phyloP scores from a whole-genome alignment of 1,140 invertebrate genomes.

The Danaus melanippus region DNA sequence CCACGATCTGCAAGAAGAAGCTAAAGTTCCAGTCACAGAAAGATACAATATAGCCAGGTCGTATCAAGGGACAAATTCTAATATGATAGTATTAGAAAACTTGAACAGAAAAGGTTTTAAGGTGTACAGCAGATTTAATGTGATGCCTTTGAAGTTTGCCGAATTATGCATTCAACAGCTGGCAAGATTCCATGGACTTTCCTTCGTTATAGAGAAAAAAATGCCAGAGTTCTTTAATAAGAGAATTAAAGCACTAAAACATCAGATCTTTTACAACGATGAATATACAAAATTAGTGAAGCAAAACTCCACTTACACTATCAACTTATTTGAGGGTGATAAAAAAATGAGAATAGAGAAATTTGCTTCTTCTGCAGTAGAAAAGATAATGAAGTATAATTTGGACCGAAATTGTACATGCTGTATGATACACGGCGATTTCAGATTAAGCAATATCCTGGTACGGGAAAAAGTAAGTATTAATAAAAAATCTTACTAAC shows the following conservation, averaged over 20 bases:
- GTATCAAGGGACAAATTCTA: constrained; percentile 14
- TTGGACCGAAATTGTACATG: constrained; percentile 10
- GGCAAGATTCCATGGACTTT: constrained; percentile 32
- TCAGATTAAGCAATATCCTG: constrained; percentile 31
- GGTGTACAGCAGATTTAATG: constrained; percentile 21
- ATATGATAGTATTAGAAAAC: constrained; percentile 31
- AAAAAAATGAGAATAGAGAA: constrained; percentile 19
- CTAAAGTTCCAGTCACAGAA: constrained; percentile 16
- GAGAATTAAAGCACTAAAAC: constrained; percentile 15
- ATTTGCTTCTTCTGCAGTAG: constrained; percentile 7
- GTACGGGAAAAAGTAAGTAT: constrained; percentile 26
- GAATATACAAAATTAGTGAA: constrained; percentile 9
- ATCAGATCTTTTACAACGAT: constrained; percentile 11
- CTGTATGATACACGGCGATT: constrained; percentile 33
- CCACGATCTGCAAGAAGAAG: constrained; percentile 24
- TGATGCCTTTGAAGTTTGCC: constrained; percentile 25
- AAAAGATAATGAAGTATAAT: constrained; percentile 16
- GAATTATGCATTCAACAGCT: constrained; percentile 24
- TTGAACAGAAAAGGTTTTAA: constrained; percentile 23
- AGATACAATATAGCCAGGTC: constrained; percentile 22
- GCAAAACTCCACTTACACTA: constrained; percentile 3
- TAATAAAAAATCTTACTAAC: no score
- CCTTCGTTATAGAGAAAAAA: constrained; percentile 26
- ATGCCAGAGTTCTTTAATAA: constrained; percentile 25
- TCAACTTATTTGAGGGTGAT: constrained; percentile 16